Evolutionary conservation across 1,140 invertebrate genomes (phyloP), one percentile per base, ranked within the genome.

Genomic region (Chironomus tepperi): DNA sequence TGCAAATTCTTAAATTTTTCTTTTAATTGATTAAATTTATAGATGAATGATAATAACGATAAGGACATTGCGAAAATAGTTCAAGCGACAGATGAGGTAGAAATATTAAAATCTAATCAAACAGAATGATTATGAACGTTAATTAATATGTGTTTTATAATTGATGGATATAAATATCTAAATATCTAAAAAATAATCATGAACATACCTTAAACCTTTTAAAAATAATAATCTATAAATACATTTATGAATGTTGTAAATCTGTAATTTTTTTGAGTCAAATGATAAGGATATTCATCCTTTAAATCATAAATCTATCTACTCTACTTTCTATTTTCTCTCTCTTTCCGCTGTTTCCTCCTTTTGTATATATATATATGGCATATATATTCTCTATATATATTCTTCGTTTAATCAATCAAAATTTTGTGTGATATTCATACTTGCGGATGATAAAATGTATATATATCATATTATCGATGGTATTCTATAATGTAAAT

Each of bases 1-100:
- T 57, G 47, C 47, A 12, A 57, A 57, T 57, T 57, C n/a, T 15
- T 15, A 57, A 57, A 57, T 57, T 57, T 76, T 80, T 80, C 73
- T 81, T 78, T 76, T 78, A 77, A 81, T 75, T 73, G 75, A 75
- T 76, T 76, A 77, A 70, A 18, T 75, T 81, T 82, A 79, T 82
- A 82, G 81, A 82, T 79, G 78, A 81, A 81, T 79, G 81, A 82
- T 79, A 34, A 5, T 34, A 80, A 81, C 78, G 82, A 77, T 81
- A 82, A 78, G 79, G 81, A 82, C 79, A 82, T 82, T 79, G 43
- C 72, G n/a, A 81, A 80, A 82, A 81, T 82, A 79, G 79, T 82
- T 82, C 81, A 82, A 79, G 81, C 81, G 78, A 82, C 81, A 82
- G 81, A 82, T 80, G 81, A 82, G 81, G 81, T 82, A 82, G 80